Percentiles rank a stretch among this genome's conserved stretches.
Evolutionary conservation across 2,797 vertebrate genomes (phyloP).

Genomic region (Sebastes ruberrimus): DNA sequence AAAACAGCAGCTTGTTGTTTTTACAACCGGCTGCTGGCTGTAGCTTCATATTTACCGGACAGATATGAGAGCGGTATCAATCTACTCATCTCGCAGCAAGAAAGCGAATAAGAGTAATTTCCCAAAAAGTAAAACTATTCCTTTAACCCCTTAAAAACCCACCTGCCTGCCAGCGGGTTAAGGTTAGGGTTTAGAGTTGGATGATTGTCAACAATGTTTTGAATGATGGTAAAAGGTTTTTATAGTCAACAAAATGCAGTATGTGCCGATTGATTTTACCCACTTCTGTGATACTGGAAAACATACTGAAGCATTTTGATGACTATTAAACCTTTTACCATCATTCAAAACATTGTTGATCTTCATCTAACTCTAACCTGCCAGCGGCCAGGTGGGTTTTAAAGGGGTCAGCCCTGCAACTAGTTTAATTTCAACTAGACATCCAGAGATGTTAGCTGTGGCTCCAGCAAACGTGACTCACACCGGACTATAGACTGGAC

Average conservation of each 20-base stretch:
- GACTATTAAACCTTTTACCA: too few species aligned
- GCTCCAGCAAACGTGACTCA: not conserved
- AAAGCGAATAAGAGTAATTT: not conserved
- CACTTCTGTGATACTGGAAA: too few species aligned
- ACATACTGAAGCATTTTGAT: too few species aligned
- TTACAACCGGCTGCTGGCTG: not conserved
- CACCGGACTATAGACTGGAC: not conserved
- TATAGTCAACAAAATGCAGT: too few species aligned
- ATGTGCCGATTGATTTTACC: too few species aligned
- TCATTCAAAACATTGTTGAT: too few species aligned
- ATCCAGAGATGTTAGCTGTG: not conserved
- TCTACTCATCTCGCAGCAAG: not conserved
- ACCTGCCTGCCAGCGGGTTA: too few species aligned
- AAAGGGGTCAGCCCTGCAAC: not conserved
- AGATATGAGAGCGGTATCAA: not conserved
- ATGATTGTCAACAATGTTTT: too few species aligned
- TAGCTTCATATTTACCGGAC: not conserved
- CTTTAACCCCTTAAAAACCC: not conserved
- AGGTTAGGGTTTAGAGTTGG: too few species aligned
- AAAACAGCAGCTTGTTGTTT: not conserved
- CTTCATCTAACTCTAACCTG: too few species aligned
- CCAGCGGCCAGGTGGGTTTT: rapidly evolving
- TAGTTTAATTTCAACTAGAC: not conserved
- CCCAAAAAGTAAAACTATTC: not conserved
- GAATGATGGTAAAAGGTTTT: too few species aligned